These are phyloP conservation scores for Cylindroiulus punctatus DNA, from an alignment of 2,888 invertebrate species.

Conservation along the genomic window DNA sequence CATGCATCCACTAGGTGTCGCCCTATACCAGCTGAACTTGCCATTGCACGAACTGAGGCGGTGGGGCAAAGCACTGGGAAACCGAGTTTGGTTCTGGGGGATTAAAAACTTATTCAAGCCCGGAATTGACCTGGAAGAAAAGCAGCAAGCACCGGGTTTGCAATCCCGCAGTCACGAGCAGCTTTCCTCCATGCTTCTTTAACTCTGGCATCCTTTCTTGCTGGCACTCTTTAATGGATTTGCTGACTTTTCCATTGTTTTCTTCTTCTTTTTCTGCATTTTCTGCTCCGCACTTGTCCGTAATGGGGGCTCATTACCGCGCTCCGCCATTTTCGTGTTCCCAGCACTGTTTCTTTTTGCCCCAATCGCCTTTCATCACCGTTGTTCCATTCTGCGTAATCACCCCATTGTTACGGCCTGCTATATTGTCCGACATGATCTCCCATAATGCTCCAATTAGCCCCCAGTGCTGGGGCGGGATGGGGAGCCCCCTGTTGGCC, in stretches of 20 bases:
- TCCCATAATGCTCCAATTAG: slow-evolving; percentile 32
- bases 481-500: slow-evolving; percentile 11
- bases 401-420: slow-evolving; percentile 19
- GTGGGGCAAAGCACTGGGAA: slow-evolving; percentile 4
- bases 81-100: not conserved
- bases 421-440: slow-evolving; percentile 12
- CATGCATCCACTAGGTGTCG: too few relatives aligned
- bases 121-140: slow-evolving; percentile 16
- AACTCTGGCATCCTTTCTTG: not conserved
- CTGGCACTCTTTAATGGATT: slow-evolving; percentile 26
- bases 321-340: slow-evolving; percentile 14
- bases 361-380: slow-evolving; percentile 23
- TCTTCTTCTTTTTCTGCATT: not conserved
- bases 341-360: not conserved
- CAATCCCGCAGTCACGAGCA: slow-evolving; percentile 18
- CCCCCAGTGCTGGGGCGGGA: not conserved
- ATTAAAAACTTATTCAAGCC: slow-evolving; percentile 15
- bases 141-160: not conserved
- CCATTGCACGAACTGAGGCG: not conserved
- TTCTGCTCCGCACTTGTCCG: slow-evolving; percentile 25
- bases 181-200: slow-evolving; percentile 11
- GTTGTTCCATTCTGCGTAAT: slow-evolving; percentile 32
- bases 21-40: not conserved
- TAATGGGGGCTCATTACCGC: slow-evolving; percentile 19
- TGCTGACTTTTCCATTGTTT: slow-evolving; percentile 17